A percentile compares a stretch with the other conserved stretches of the same genome.
Conservation (phyloP, 2,888 invertebrate species). For the Perdita meconis region DNA sequence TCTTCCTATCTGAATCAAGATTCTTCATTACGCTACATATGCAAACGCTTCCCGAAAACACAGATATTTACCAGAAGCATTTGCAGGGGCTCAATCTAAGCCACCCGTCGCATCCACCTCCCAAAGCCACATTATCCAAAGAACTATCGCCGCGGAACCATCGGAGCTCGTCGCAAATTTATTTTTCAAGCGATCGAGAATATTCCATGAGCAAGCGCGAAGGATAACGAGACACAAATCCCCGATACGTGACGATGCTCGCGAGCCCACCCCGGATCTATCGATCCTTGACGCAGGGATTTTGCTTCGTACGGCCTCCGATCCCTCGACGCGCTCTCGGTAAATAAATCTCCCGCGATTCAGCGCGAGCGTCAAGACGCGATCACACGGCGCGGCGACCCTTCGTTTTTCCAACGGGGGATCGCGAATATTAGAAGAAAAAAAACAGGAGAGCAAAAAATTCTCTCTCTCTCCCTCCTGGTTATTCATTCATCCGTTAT, state of each 20-base stretch:
- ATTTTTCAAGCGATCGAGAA: not conserved
- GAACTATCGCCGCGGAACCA: not conserved
- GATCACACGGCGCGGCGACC: not conserved
- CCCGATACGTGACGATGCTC: not conserved
- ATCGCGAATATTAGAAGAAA: conserved; percentile 7
- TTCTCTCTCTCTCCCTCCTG: not conserved
- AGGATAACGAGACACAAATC: conserved; percentile 10
- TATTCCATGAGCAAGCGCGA: not conserved
- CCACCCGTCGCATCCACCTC: not conserved
- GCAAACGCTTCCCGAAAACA: not conserved
- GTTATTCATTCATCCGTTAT: conserved; percentile 31
- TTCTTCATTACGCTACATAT: no score
- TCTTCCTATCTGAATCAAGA: no score
- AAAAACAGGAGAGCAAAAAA: no score
- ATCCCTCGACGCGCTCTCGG: not conserved
- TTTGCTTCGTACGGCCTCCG: not conserved
- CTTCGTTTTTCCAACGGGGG: not conserved
- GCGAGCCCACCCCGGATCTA: conserved; percentile 9
- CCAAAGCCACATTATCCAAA: not conserved
- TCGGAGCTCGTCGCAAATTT: not conserved
- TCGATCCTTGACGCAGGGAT: conserved; percentile 33
- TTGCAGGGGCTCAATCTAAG: not conserved
- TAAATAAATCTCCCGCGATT: conserved; percentile 38
- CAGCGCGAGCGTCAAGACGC: conserved; percentile 13
- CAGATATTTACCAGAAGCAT: not conserved